phyloP scores from a whole-genome alignment of 2,113 vertebrate genomes.

The Morone saxatilis region DNA sequence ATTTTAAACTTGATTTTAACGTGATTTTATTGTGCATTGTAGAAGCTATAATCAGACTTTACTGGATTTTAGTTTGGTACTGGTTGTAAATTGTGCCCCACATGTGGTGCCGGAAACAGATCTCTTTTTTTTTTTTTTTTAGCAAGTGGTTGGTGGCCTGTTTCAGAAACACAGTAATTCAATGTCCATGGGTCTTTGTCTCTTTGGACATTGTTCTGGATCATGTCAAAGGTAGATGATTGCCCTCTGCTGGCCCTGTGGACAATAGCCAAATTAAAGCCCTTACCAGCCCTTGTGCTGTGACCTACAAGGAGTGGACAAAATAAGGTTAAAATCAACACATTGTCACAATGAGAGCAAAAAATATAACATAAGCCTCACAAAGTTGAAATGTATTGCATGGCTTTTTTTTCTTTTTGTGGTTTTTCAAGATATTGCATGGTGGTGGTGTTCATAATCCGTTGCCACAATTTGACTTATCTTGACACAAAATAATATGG shows the following conservation, averaged over 20 bases:
- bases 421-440: background rate
- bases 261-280: conserved; percentile 33
- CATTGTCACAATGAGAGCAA: too few species aligned
- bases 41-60: background rate
- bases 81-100: background rate
- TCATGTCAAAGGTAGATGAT: conserved; percentile 52
- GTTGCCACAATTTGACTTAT: background rate
- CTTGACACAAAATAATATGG: background rate
- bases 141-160: background rate
- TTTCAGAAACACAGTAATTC: conserved; percentile 38
- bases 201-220: conserved; percentile 42
- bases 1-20: background rate
- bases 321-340: background rate
- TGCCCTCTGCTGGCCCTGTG: conserved; percentile 76
- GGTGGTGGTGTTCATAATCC: background rate
- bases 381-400: background rate
- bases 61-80: background rate
- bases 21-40: background rate
- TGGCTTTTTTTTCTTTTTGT: background rate
- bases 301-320: background rate
- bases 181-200: conserved; percentile 51
- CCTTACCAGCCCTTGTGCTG: background rate
- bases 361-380: background rate
- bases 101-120: background rate
- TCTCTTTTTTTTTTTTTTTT: too few species aligned